These are phyloP conservation scores for Scolanthus callimorphus DNA, from an alignment of 92 coral and sea anemone species.

Conservation along the genomic window DNA sequence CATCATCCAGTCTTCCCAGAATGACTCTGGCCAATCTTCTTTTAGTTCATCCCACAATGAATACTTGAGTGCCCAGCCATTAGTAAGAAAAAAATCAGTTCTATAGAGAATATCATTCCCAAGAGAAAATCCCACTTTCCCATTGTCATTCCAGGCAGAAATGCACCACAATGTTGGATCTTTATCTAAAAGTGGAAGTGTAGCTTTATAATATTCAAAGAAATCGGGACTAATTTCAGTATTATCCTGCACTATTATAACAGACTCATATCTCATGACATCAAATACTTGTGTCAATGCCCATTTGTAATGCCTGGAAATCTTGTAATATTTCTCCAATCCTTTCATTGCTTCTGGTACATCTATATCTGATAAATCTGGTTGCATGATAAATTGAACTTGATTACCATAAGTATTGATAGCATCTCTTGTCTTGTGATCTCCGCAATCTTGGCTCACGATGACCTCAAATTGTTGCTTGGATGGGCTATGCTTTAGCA, in stretches of 20 bases:
- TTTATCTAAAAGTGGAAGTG: constrained; percentile 57
- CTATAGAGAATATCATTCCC: constrained; percentile 78
- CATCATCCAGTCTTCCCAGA: constrained; percentile 99
- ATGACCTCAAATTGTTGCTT: constrained; percentile 65
- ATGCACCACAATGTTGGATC: constrained; percentile 95
- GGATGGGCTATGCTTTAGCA: constrained; percentile 57
- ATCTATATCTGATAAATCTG: constrained; percentile 61
- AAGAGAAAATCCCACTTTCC: constrained; percentile 55
- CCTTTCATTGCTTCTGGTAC: constrained; percentile 48
- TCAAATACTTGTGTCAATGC: constrained; percentile 87
- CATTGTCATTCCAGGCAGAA: constrained; percentile 99
- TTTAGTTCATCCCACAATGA: constrained; percentile 73
- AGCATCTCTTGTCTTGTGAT: constrained; percentile 53
- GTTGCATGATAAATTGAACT: constrained; percentile 60
- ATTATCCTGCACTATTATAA: constrained; percentile 90
- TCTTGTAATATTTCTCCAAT: constrained; percentile 77
- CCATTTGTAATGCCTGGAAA: constrained; percentile 87
- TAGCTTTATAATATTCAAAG: constrained; percentile 90
- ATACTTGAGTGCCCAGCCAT: constrained; percentile 88
- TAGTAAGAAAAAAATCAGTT: constrained; percentile 89
- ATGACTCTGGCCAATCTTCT: constrained; percentile 84
- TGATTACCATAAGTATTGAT: constrained; percentile 50
- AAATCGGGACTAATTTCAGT: constrained; percentile 86
- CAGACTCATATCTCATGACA: constrained; percentile 70
- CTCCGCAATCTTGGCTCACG: constrained; percentile 94